Evolutionary conservation across 2,797 vertebrate genomes (phyloP).

Genomic region (Distichodus sexfasciatus): DNA sequence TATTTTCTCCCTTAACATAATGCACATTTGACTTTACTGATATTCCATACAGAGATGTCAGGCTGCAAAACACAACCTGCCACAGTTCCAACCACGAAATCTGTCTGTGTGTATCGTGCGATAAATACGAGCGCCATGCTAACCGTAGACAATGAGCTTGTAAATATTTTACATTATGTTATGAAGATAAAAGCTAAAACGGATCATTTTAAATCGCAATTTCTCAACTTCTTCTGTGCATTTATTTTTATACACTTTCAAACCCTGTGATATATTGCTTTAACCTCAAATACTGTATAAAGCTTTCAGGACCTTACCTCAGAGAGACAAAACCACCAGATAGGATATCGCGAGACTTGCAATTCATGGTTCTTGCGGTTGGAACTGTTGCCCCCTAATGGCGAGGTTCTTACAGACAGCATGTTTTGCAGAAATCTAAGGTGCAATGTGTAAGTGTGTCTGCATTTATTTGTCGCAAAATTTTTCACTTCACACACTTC

Average conservation of each 20-base stretch:
- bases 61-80: too few relatives aligned
- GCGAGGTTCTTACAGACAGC: neutral
- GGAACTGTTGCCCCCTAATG: neutral
- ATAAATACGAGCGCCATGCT: too few relatives aligned
- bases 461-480: neutral
- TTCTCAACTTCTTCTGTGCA: neutral
- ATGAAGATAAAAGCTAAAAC: too few relatives aligned
- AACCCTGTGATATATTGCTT: neutral
- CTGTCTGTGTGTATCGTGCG: too few relatives aligned
- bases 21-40: too few relatives aligned
- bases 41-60: too few relatives aligned
- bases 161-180: too few relatives aligned
- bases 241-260: neutral
- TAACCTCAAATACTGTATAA: slow-evolving; percentile 35
- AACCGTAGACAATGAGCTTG: too few relatives aligned
- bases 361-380: neutral
- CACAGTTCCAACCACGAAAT: too few relatives aligned
- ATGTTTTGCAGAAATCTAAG: neutral
- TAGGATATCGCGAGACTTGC: slow-evolving; percentile 64
- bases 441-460: neutral
- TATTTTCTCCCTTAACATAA: too few relatives aligned
- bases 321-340: neutral
- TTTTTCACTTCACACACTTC: too few relatives aligned
- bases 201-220: neutral
- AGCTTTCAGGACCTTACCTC: slow-evolving; percentile 81